These are phyloP conservation scores for Micromys minutus DNA, from an alignment of 2,113 vertebrate genomes.

Conservation along the genomic window DNA sequence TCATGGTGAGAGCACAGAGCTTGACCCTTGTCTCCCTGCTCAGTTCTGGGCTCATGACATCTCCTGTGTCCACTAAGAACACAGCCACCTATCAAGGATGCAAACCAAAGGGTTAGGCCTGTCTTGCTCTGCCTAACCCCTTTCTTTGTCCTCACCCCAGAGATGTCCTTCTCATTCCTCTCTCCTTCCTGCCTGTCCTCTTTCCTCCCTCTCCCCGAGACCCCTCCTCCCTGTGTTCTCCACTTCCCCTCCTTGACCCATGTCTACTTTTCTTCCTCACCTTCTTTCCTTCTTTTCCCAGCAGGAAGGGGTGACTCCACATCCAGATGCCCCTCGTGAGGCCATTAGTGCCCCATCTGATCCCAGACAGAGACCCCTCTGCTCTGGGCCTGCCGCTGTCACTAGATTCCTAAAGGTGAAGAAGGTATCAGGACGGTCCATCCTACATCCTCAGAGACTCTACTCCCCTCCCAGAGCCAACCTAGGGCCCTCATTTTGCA, in stretches of 20 bases:
- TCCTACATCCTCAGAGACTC: background rate
- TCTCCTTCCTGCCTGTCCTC: too few species aligned
- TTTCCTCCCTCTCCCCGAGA: too few species aligned
- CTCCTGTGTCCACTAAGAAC: constrained; percentile 81
- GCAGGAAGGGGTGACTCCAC: constrained; percentile 83
- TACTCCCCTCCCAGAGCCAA: background rate
- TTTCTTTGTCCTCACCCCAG: background rate
- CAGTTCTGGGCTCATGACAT: constrained; percentile 69
- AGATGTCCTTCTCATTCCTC: background rate
- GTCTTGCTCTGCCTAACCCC: background rate
- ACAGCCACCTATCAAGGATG: constrained; percentile 74
- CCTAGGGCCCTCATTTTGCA: background rate
- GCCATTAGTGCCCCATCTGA: constrained; percentile 71
- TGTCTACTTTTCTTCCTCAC: constrained; percentile 44
- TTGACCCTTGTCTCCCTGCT: constrained; percentile 73
- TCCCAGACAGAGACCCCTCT: constrained; percentile 64
- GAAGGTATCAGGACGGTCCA: background rate
- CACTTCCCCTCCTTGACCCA: too few species aligned
- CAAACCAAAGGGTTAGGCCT: background rate
- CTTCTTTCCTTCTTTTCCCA: constrained; percentile 77
- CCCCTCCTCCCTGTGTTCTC: background rate
- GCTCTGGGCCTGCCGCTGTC: constrained; percentile 56
- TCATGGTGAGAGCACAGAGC: constrained; percentile 74
- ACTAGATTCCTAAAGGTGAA: constrained; percentile 64
- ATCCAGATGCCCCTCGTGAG: constrained; percentile 82